Evolutionary conservation across 2,888 invertebrate genomes (phyloP).

Genomic region (Drosophila tripunctata): DNA sequence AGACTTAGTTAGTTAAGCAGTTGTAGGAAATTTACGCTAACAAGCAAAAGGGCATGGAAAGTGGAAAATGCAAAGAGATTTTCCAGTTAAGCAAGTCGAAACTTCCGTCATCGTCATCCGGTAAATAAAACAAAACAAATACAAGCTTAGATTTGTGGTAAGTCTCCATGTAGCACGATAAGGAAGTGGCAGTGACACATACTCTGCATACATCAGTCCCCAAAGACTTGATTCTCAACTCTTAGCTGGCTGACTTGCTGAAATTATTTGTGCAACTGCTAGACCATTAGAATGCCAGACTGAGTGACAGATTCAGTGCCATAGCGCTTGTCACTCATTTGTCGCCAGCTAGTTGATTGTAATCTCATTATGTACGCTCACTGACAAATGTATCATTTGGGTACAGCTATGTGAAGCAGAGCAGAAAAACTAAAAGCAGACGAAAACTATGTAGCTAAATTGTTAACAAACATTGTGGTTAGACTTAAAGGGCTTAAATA

Average conservation of each 20-base stretch:
- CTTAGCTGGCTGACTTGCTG: slow-evolving; percentile 71
- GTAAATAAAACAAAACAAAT: slow-evolving; percentile 20
- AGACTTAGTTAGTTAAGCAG: slow-evolving; percentile 61
- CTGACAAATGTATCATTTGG: slow-evolving; percentile 38
- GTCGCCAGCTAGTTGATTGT: slow-evolving; percentile 64
- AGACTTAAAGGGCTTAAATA: not conserved
- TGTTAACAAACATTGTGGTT: slow-evolving; percentile 46
- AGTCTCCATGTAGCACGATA: slow-evolving; percentile 28
- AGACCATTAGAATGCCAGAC: not conserved
- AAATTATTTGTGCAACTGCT: slow-evolving; percentile 46
- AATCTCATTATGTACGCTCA: slow-evolving; percentile 63
- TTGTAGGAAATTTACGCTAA: slow-evolving; percentile 56
- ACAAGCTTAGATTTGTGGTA: not conserved
- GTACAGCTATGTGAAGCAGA: slow-evolving; percentile 64
- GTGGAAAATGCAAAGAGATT: slow-evolving; percentile 1
- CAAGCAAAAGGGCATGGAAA: slow-evolving; percentile 42
- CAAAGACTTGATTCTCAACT: slow-evolving; percentile 56
- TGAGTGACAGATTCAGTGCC: slow-evolving; percentile 23
- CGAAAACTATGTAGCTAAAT: slow-evolving; percentile 59
- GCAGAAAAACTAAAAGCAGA: slow-evolving; percentile 60
- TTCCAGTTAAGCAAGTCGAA: slow-evolving; percentile 39
- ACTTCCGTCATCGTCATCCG: slow-evolving; percentile 69
- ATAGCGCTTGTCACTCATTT: slow-evolving; percentile 68
- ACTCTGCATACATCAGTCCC: slow-evolving; percentile 4
- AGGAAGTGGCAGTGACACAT: slow-evolving; percentile 67